Evolutionary conservation across 2,888 invertebrate genomes (phyloP).

Genomic region (Parascotia fuliginaria): DNA sequence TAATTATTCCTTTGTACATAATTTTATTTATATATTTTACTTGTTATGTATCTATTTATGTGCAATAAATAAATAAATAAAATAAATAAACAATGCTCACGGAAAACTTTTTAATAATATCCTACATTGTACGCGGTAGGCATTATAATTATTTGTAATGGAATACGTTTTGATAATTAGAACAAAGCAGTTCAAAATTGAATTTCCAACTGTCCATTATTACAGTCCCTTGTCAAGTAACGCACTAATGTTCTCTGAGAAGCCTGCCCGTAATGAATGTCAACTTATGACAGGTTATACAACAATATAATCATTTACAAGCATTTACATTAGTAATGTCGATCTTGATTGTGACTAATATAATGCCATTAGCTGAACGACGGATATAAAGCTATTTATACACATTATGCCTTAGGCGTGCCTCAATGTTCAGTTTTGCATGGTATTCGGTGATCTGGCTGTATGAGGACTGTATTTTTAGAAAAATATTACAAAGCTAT

Average conservation of each 20-base stretch:
- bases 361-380: slow-evolving; percentile 2
- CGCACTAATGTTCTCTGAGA: slow-evolving; percentile 4
- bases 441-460: too few relatives aligned
- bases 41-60: neutral
- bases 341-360: slow-evolving; percentile 8
- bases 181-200: slow-evolving; percentile 7
- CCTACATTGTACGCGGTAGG: neutral
- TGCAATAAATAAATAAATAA: neutral
- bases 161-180: neutral
- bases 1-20: too few relatives aligned
- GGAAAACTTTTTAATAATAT: neutral
- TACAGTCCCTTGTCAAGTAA: slow-evolving; percentile 25
- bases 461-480: too few relatives aligned
- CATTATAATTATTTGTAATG: neutral
- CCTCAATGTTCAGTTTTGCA: neutral
- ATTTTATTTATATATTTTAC: too few relatives aligned
- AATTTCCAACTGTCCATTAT: slow-evolving; percentile 17
- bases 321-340: slow-evolving; percentile 17
- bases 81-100: neutral
- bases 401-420: neutral
- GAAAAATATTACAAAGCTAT: too few relatives aligned
- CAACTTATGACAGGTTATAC: slow-evolving; percentile 34
- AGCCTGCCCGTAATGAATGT: slow-evolving; percentile 39
- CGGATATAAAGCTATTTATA: slow-evolving; percentile 10
- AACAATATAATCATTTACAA: slow-evolving; percentile 28